phyloP scores from a whole-genome alignment of 2,888 invertebrate genomes.

The Pachliopta kotzebuea region DNA sequence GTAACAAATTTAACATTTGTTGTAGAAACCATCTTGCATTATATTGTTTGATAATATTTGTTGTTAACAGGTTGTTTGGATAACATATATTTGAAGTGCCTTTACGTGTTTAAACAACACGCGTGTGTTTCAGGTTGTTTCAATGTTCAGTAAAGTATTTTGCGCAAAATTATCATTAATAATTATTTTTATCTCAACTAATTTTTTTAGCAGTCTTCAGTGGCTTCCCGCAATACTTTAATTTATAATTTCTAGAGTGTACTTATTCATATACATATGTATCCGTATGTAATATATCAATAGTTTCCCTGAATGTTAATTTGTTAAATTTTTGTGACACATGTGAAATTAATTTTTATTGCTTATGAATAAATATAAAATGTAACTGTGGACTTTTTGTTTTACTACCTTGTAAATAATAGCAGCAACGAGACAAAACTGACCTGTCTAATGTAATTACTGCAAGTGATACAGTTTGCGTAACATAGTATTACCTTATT shows the following conservation, averaged over 20 bases:
- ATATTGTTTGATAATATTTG: background rate
- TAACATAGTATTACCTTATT: too few relatives aligned
- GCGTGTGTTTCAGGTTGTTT: conserved; percentile 34
- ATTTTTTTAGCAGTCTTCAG: conserved; percentile 47
- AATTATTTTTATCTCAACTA: conserved; percentile 29
- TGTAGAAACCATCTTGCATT: conserved; percentile 22
- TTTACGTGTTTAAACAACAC: conserved; percentile 58
- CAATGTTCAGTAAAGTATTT: conserved; percentile 29
- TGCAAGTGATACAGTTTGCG: background rate
- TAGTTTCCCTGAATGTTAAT: conserved; percentile 57
- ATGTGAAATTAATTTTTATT: conserved; percentile 75
- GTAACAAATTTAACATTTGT: background rate
- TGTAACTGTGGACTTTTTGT: conserved; percentile 44
- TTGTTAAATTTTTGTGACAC: conserved; percentile 69
- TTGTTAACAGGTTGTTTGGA: background rate
- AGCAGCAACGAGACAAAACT: background rate
- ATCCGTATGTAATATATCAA: conserved; percentile 39
- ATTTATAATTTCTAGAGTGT: conserved; percentile 48
- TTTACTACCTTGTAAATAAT: background rate
- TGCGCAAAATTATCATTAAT: conserved; percentile 36
- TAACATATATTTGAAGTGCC: conserved; percentile 66
- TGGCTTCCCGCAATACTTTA: conserved; percentile 57
- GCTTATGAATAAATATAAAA: conserved; percentile 78
- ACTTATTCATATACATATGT: conserved; percentile 8
- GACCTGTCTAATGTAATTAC: background rate